A percentile compares a stretch with the other conserved stretches of the same genome.
phyloP scores from a whole-genome alignment of 1,140 invertebrate genomes.

The Antheraea mylitta region DNA sequence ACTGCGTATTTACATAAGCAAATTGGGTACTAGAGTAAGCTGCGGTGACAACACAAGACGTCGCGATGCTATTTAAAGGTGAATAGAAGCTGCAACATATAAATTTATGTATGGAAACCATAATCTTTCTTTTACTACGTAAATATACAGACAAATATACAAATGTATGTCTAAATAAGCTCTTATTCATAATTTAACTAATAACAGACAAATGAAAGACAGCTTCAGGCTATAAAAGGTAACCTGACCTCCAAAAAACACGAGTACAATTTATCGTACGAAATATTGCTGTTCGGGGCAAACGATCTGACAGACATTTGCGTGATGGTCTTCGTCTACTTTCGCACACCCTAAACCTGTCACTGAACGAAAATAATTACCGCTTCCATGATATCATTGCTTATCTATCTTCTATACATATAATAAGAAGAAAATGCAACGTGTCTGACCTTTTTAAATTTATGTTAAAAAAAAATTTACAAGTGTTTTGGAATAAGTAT shows the following conservation, averaged over 20 bases:
- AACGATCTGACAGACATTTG: constrained; percentile 16
- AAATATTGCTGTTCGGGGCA: constrained; percentile 15
- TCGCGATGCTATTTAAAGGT: not conserved
- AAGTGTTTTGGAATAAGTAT: too few species aligned
- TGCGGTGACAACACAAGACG: constrained; percentile 21
- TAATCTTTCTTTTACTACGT: too few species aligned
- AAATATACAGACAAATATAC: too few species aligned
- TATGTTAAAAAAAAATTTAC: too few species aligned
- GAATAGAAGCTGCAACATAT: not conserved
- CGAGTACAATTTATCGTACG: constrained; percentile 9
- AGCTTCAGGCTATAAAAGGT: not conserved
- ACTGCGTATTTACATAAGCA: constrained; percentile 71
- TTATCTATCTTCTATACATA: too few species aligned
- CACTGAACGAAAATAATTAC: not conserved
- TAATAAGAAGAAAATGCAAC: too few species aligned
- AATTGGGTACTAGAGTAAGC: constrained; percentile 58
- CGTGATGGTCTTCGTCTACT: constrained; percentile 16
- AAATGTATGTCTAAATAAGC: too few species aligned
- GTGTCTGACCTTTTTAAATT: too few species aligned
- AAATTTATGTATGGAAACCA: too few species aligned
- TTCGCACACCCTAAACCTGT: constrained; percentile 12
- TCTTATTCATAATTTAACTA: not conserved
- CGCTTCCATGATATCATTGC: too few species aligned
- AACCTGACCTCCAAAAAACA: constrained; percentile 17
- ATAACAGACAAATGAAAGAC: not conserved